Evolutionary conservation across 2,888 invertebrate genomes (phyloP), one percentile per base, ranked within the genome.

Genomic region (Liposcelis brunnea): DNA sequence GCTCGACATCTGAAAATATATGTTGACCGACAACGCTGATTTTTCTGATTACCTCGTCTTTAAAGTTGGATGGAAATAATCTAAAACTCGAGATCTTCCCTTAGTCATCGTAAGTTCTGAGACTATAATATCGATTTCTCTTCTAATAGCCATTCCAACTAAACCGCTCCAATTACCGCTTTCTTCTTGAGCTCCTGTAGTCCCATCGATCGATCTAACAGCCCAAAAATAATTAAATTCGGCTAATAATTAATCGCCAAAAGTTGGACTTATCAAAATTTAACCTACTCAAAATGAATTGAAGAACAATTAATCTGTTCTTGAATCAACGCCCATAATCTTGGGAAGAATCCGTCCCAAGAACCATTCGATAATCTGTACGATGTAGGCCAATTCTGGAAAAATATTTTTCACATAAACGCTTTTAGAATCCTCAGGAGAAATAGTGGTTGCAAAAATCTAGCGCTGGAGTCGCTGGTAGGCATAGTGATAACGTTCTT

Each of bases 41-140:
- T n/a, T n/a, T n/a, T n/a, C n/a, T n/a, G n/a, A n/a, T n/a, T n/a
- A 26, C 26, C 26, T 26, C 4, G 26, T 26, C 8, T 26, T 4
- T 26, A 26, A 19, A 19, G 21, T 16, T 19, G 40, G 40, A n/a
- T 18, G 15, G 7, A 21, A 18, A 19, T 19, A 40, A 19, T 40
- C 40, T 6, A 40, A 19, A 14, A 40, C 19, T 7, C 21, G 15
- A 18, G 40, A 40, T 40, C 40, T 16, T 3, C 40, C 6, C 19
- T 14, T 21, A 18, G 6, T 11, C 18, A 40, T 40, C 10, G 18
- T 16, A 7, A 40, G 40, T 18, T 40, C 40, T 6, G 40, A 40
- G 5, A 40, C 40, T 6, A 40, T 40, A 7, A 40, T 21, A 18
- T 40, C 40, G 12, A 40, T 40, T 6, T 40, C 40, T 40, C 40